These are phyloP conservation scores for Agonum fuliginosum DNA, from an alignment of 2,888 invertebrate genomes.

Conservation along the genomic window DNA sequence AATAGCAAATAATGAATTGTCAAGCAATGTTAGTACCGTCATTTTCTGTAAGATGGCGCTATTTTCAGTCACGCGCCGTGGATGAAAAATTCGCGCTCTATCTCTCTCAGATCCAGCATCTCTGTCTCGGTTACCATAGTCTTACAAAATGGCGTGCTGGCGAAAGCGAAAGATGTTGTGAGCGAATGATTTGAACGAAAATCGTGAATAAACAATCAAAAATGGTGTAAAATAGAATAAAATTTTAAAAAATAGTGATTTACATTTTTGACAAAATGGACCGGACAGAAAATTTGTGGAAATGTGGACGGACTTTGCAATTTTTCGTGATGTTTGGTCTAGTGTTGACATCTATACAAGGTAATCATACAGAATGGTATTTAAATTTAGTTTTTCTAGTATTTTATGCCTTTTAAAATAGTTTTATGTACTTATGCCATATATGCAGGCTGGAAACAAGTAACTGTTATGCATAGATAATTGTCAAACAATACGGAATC, in stretches of 20 bases:
- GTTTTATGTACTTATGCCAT: slow-evolving; percentile 8
- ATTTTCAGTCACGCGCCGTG: slow-evolving; percentile 19
- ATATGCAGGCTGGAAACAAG: slow-evolving; percentile 19
- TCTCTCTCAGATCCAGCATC: slow-evolving; percentile 51
- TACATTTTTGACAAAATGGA: slow-evolving; percentile 65
- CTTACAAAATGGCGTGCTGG: slow-evolving; percentile 63
- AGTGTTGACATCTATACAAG: slow-evolving; percentile 69
- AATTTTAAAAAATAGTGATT: slow-evolving; percentile 58
- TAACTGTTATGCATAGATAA: slow-evolving; percentile 1
- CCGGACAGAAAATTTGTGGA: slow-evolving; percentile 65
- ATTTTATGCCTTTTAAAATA: slow-evolving; percentile 24
- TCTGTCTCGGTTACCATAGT: slow-evolving; percentile 42
- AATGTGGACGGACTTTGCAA: slow-evolving; percentile 66
- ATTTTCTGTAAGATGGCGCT: slow-evolving; percentile 10
- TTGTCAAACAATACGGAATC: slow-evolving; percentile 9
- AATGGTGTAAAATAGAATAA: slow-evolving; percentile 63
- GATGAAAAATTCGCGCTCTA: slow-evolving; percentile 44
- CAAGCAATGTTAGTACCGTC: neutral
- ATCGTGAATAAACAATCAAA: slow-evolving; percentile 60
- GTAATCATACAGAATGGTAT: slow-evolving; percentile 68
- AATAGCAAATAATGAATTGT: neutral
- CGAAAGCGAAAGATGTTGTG: slow-evolving; percentile 62
- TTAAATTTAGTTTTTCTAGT: slow-evolving; percentile 63
- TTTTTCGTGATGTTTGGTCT: slow-evolving; percentile 68
- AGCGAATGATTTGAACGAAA: slow-evolving; percentile 51